These are phyloP conservation scores for Axis porcinus DNA, from an alignment of 2,113 vertebrate genomes.

Conservation along the genomic window DNA sequence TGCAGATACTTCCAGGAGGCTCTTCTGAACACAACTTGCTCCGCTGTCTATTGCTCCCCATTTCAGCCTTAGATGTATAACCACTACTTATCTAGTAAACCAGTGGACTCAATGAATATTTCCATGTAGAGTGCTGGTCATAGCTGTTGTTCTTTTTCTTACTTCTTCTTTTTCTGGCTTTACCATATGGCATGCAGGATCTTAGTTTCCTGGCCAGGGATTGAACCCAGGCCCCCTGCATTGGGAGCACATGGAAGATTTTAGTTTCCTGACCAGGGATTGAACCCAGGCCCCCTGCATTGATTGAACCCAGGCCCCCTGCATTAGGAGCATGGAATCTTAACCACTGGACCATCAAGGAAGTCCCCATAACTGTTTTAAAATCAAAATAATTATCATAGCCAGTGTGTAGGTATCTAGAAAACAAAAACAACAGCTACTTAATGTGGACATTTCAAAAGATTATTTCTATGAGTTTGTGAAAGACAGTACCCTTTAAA, in stretches of 20 bases:
- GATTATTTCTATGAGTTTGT: background rate
- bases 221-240: background rate
- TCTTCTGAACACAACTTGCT: background rate
- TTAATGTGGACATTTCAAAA: background rate
- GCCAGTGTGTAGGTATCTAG: background rate
- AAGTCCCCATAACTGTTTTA: background rate
- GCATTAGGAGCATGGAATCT: background rate
- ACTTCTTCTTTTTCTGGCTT: background rate
- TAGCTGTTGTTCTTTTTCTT: background rate
- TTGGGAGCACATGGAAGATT: background rate
- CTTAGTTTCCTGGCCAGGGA: background rate
- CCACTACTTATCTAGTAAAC: background rate
- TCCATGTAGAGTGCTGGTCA: background rate
- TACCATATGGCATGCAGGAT: background rate
- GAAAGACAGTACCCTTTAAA: background rate
- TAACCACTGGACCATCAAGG: background rate
- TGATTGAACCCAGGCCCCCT: background rate
- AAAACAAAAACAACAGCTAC: background rate
- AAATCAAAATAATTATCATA: background rate
- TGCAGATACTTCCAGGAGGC: background rate
- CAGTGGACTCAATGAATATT: background rate
- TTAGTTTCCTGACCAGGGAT: background rate
- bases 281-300: background rate
- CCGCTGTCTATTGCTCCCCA: background rate
- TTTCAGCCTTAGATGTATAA: background rate